Conservation (phyloP, 1,140 invertebrate genomes). For the Aphis craccivora region DNA sequence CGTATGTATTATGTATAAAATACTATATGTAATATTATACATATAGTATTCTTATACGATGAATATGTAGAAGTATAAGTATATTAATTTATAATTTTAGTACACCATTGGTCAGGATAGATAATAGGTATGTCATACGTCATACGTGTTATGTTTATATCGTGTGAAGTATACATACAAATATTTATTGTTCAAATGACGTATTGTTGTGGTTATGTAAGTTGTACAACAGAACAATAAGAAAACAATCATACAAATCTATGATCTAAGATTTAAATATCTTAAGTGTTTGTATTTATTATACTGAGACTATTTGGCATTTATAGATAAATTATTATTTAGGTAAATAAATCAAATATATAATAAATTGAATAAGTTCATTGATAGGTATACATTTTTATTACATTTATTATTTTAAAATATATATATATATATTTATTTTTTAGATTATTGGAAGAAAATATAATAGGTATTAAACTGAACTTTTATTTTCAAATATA, state of each 20-base stretch:
- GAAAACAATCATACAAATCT: not conserved
- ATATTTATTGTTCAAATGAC: not conserved
- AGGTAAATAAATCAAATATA: not conserved
- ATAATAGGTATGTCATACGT: no score
- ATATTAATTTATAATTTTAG: slow-evolving; percentile 1
- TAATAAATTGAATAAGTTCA: not conserved
- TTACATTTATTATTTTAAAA: not conserved
- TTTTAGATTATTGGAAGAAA: not conserved
- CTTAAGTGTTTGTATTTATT: not conserved
- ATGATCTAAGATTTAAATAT: not conserved
- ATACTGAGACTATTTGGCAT: not conserved
- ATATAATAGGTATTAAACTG: not conserved
- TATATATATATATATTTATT: no score
- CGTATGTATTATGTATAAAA: no score
- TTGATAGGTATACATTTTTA: not conserved
- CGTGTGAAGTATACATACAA: not conserved
- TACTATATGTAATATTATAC: no score
- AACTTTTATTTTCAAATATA: no score
- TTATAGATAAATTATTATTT: not conserved
- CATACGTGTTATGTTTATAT: not conserved
- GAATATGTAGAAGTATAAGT: not conserved
- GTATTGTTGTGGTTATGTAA: not conserved
- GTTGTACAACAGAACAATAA: not conserved
- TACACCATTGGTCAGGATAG: not conserved
- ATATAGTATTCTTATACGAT: not conserved